Percentiles rank a stretch among this genome's conserved stretches.
These are phyloP conservation scores for Siphamia tubifer DNA, from an alignment of 2,113 vertebrate genomes.

Conservation along the genomic window DNA sequence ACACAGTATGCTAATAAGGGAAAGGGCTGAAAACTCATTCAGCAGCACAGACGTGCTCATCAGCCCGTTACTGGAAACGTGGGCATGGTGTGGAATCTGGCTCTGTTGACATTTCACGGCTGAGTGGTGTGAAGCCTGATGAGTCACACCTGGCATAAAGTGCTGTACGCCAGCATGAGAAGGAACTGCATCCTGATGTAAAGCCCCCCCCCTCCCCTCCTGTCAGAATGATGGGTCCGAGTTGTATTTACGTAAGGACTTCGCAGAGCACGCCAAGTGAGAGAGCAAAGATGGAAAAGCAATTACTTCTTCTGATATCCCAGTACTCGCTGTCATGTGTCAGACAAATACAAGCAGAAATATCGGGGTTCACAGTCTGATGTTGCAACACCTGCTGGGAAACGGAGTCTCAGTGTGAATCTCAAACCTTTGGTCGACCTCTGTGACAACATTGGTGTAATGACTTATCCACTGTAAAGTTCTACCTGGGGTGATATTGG, in stretches of 20 bases:
- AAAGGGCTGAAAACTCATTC: slow-evolving; percentile 5
- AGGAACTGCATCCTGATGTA: slow-evolving; percentile 22
- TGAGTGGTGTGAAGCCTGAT: slow-evolving; percentile 61
- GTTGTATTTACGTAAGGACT: slow-evolving; percentile 34
- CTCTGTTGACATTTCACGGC: slow-evolving; percentile 68
- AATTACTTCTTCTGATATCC: slow-evolving; percentile 46
- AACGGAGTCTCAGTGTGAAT: slow-evolving; percentile 21
- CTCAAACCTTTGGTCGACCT: slow-evolving; percentile 26
- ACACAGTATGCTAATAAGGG: slow-evolving; percentile 33
- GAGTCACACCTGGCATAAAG: slow-evolving; percentile 61
- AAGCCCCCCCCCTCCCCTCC: too few species aligned
- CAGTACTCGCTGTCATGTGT: slow-evolving; percentile 20
- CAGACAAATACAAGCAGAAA: slow-evolving; percentile 29
- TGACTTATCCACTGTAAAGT: slow-evolving; percentile 20
- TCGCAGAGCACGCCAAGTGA: background rate
- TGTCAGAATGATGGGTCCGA: slow-evolving; percentile 22
- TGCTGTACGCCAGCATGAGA: background rate
- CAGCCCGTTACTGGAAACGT: background rate
- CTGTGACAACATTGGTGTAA: slow-evolving; percentile 18
- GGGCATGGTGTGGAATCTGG: slow-evolving; percentile 18
- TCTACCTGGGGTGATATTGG: background rate
- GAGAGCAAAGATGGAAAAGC: slow-evolving; percentile 35
- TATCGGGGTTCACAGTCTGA: slow-evolving; percentile 7
- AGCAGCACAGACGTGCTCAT: background rate
- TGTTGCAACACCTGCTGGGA: slow-evolving; percentile 16